Evolutionary conservation across 2,797 vertebrate species (phyloP).

Genomic region (Avahi laniger): DNA sequence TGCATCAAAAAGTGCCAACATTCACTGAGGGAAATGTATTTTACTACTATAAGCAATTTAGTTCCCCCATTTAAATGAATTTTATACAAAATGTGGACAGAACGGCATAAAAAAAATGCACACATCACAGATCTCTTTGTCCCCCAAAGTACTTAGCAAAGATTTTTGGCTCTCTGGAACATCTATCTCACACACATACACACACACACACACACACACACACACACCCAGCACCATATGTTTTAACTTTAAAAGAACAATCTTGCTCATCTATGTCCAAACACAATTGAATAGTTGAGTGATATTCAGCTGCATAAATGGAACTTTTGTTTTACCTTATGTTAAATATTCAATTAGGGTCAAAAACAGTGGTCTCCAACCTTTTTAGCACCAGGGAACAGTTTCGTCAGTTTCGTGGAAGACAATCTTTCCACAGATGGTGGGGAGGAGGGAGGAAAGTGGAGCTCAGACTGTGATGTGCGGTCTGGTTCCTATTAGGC

Average conservation of each 20-base stretch:
- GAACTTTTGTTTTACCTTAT: constrained; percentile 14
- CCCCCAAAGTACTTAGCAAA: constrained; percentile 7
- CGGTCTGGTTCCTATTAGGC: too few species aligned
- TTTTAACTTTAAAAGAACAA: constrained; percentile 8
- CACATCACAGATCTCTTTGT: neutral
- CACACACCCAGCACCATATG: neutral
- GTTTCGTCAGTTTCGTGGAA: too few species aligned
- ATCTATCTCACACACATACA: neutral
- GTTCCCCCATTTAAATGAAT: constrained; percentile 77
- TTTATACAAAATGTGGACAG: constrained; percentile 70
- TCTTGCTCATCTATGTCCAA: neutral
- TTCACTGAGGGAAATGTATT: constrained; percentile 77
- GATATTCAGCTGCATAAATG: constrained; percentile 44
- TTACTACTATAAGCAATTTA: constrained; percentile 80
- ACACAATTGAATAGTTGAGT: neutral
- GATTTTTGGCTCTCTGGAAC: constrained; percentile 25
- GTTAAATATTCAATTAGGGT: neutral
- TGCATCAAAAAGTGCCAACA: constrained; percentile 61
- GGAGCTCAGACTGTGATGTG: too few species aligned
- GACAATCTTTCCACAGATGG: too few species aligned
- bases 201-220: neutral
- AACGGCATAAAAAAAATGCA: constrained; percentile 63
- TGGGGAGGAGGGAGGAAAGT: too few species aligned
- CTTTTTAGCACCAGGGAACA: too few species aligned
- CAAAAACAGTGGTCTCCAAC: too few species aligned